Percentiles rank a stretch among this genome's conserved stretches.
Evolutionary conservation across 2,113 vertebrate species (phyloP).

Genomic region (Sitta europaea): DNA sequence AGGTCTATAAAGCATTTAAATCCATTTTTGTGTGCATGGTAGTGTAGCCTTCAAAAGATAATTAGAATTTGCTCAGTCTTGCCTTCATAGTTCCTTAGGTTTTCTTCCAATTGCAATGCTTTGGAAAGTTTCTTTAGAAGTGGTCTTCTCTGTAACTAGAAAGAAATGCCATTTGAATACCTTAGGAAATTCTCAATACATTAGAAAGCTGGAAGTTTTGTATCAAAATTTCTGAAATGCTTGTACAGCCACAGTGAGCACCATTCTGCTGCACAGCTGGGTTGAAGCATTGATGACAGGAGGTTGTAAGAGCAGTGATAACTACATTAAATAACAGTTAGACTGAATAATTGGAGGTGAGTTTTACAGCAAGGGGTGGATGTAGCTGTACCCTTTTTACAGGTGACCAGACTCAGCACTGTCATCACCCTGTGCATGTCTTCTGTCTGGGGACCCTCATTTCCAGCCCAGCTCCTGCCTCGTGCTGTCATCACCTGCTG

Average conservation of each 20-base stretch:
- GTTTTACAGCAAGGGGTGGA: background rate
- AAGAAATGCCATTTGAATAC: background rate
- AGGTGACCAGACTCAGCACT: background rate
- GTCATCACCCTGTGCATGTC: background rate
- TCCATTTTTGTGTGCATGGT: background rate
- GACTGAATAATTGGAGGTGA: too few relatives aligned
- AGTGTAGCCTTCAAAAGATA: background rate
- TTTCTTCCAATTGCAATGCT: background rate
- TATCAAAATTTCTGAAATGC: background rate
- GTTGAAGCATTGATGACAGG: background rate
- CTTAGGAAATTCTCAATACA: background rate
- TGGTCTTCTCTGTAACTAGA: background rate
- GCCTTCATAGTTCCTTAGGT: background rate
- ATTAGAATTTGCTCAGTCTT: background rate
- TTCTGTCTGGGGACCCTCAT: background rate
- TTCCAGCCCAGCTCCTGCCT: background rate
- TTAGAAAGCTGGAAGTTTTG: background rate
- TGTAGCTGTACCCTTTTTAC: background rate
- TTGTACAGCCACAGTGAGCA: background rate
- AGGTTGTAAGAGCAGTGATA: background rate
- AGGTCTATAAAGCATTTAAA: background rate
- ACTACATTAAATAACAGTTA: background rate
- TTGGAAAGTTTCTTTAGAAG: background rate
- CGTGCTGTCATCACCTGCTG: accelerated
- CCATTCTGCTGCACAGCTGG: background rate